Evolutionary conservation across 2,113 vertebrate genomes (phyloP).

Genomic region (Crotalus viridis): DNA sequence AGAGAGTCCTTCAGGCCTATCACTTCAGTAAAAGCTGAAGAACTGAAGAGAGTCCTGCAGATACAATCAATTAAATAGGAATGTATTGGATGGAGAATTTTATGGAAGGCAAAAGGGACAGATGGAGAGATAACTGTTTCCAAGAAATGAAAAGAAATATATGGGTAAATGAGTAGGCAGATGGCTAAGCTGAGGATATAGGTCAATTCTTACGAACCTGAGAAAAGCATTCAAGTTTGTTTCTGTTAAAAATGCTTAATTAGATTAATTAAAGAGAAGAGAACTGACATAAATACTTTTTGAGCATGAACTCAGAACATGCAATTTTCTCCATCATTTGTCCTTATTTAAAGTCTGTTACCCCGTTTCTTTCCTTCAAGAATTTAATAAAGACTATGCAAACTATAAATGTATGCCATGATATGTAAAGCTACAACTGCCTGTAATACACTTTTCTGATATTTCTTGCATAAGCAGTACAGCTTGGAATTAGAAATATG

Average conservation of each 20-base stretch:
- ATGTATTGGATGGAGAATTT: constrained; percentile 2
- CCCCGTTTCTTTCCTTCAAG: neutral
- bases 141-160: constrained; percentile 14
- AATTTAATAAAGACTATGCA: constrained; percentile 13
- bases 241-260: constrained; percentile 33
- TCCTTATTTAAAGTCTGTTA: constrained; percentile 1
- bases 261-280: constrained; percentile 31
- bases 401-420: neutral
- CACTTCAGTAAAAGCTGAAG: neutral
- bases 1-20: neutral
- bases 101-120: constrained; percentile 22
- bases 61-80: neutral
- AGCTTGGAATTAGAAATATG: neutral
- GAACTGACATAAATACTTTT: constrained; percentile 31
- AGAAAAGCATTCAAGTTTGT: constrained; percentile 31
- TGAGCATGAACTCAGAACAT: neutral
- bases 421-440: neutral
- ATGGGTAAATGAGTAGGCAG: constrained; percentile 21
- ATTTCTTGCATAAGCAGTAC: neutral
- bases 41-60: neutral
- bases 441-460: neutral
- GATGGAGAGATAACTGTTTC: constrained; percentile 10
- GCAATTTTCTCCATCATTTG: constrained; percentile 28
- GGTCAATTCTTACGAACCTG: constrained; percentile 21
- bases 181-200: constrained; percentile 27